Evolutionary conservation across 2,888 invertebrate genomes (phyloP), one percentile per base, ranked within the genome.

Genomic region (Aphodius sticticus): DNA sequence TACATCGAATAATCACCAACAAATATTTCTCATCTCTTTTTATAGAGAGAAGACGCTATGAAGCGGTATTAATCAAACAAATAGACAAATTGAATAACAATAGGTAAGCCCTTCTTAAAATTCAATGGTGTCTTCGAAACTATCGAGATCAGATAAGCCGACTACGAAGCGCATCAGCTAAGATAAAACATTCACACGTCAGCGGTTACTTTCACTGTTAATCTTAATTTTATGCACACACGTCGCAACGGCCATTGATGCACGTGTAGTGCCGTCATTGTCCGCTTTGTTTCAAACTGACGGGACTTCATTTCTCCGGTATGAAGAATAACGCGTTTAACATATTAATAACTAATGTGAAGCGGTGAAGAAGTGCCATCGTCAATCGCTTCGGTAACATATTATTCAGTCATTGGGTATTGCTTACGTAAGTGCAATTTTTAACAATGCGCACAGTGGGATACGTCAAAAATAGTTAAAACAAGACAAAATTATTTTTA

Each of bases 141-240:
- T 53, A 53, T 53, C 53, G 53, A 53, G 53, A 53, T 53, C 53
- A 53, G 53, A 53, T 53, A 53, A 53, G 53, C 53, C 53, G 53
- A 53, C 53, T 7, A 53, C 53, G 53, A 53, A 53, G 53, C 53
- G 53, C 53, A 53, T 53, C 53, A 53, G 9, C 12, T 7, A 53
- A 53, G 53, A 53, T 53, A 53, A 53, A 53, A 53, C 53, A 53
- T 53, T 53, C 53, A 53, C 53, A 53, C 53, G 53, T 53, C 53
- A 53, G 53, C 53, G 53, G 53, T 53, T 53, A 53, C 53, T 53
- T 53, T 53, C 53, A 53, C 53, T 53, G 53, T 53, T 53, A 53
- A 5, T 53, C 53, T 53, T 53, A 53, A 53, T 53, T 53, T 53
- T 53, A 53, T 53, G 53, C 53, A 53, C 53, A 53, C 53, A 53